A percentile compares a stretch with the other conserved stretches of the same genome.
phyloP scores from a whole-genome alignment of 2,113 vertebrate species.

The Monopterus albus region DNA sequence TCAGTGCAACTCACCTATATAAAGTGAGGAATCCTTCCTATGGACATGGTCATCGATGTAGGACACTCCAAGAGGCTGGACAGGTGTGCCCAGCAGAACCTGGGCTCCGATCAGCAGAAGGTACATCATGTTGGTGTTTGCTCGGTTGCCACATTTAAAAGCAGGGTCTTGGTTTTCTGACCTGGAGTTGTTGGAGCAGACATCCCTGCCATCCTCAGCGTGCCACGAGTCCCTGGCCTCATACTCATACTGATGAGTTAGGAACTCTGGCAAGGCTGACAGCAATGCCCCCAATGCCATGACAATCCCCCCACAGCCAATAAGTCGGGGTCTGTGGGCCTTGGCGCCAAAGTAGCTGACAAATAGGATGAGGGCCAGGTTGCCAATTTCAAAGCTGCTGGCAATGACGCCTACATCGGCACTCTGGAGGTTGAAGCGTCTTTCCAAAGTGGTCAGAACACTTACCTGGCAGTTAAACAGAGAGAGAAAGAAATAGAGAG shows the following conservation, averaged over 20 bases:
- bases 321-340: slow-evolving; percentile 96
- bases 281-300: slow-evolving; percentile 97
- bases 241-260: slow-evolving; percentile 96
- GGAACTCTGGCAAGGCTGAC: slow-evolving; percentile 94
- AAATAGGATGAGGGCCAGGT: slow-evolving; percentile 97
- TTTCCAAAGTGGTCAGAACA: slow-evolving; percentile 95
- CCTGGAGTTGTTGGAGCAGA: slow-evolving; percentile 89
- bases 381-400: slow-evolving; percentile 99
- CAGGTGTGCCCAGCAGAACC: slow-evolving; percentile 96
- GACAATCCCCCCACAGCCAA: slow-evolving; percentile 97
- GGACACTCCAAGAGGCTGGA: slow-evolving; percentile 83
- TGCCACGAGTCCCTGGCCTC: slow-evolving; percentile 90
- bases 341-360: slow-evolving; percentile 98
- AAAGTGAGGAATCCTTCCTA: slow-evolving; percentile 94
- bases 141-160: slow-evolving; percentile 90
- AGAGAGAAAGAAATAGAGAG: neutral
- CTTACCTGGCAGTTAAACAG: slow-evolving; percentile 86
- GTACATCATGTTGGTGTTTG: slow-evolving; percentile 99
- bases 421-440: slow-evolving; percentile 97
- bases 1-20: slow-evolving; percentile 90
- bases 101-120: slow-evolving; percentile 98
- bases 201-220: slow-evolving; percentile 89
- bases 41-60: slow-evolving; percentile 97
- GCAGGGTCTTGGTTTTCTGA: slow-evolving; percentile 86
- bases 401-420: slow-evolving; percentile 97